Evolutionary conservation across 2,797 vertebrate genomes (phyloP).

Genomic region (Anguilla pacifica): DNA sequence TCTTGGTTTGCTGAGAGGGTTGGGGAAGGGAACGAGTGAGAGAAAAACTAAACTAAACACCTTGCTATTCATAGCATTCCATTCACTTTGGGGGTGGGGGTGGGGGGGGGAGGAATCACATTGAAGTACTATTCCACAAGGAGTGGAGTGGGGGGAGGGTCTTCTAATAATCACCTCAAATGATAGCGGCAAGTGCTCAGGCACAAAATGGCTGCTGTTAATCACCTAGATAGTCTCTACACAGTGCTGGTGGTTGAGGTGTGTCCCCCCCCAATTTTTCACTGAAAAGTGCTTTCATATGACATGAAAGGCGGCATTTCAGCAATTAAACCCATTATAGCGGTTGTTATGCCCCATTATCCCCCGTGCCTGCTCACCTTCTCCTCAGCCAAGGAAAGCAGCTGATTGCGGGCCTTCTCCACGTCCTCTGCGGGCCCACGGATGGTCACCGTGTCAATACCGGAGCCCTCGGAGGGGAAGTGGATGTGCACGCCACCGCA

Average conservation of each 20-base stretch:
- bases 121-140: no score
- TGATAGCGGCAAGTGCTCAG: no score
- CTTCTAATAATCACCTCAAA: no score
- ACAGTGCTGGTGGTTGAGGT: background rate
- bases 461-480: conserved; percentile 95
- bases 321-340: no score
- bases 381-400: conserved; percentile 95
- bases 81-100: background rate
- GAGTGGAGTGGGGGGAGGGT: no score
- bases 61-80: no score
- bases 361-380: conserved; percentile 74
- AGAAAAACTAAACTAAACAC: background rate
- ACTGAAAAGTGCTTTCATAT: background rate
- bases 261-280: background rate
- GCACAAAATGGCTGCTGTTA: background rate
- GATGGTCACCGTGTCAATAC: conserved; percentile 94
- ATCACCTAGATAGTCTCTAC: background rate
- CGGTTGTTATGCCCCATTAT: background rate
- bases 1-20: conserved; percentile 89
- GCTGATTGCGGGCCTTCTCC: conserved; percentile 93
- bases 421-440: conserved; percentile 92
- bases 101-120: no score
- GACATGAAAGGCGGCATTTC: background rate
- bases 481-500: conserved; percentile 98
- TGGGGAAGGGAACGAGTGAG: background rate